Base-by-base conservation (phyloP, 2,113 vertebrate species). In the Pluvianellus socialis region DNA sequence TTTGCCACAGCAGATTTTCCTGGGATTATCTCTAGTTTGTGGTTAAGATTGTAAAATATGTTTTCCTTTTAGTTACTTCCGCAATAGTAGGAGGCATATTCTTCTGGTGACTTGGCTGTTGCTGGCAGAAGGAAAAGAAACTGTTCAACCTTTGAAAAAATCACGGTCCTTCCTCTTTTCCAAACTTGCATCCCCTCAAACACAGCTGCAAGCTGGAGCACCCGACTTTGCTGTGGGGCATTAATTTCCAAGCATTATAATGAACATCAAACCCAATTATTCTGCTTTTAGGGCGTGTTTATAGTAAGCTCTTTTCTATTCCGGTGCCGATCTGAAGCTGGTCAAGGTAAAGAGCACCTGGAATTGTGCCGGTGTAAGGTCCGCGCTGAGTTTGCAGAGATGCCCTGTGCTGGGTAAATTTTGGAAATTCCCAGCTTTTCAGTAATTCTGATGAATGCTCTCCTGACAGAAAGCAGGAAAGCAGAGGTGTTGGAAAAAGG, bases 131-230 rank as follows among this genome's bases (percentile, higher is more conserved):
- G 79, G 75, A 90, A 76, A 23, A 44, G 62, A 83, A 94, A 76
- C 71, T 68, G 65, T 92, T 95, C 75, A 93, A 58, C 75, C 91
- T 94, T 68, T 33, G 40, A 53, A 80, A 82, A 83, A 96, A 65
- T 80, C 67, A 19, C 53, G 70, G 4, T 83, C 65, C 63, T 94
- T 91, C 63, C 63, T 88, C 63, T 88, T 83, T 89, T 74, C 71
- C 85, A 23, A 88, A 67, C 72, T 53, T 76, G 2, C 26, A 38
- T 85, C 90, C 89, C 79, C 79, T 88, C 85, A 90, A 79, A 94
- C 92, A 24, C 21, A 50, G 22, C 49, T 50, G 49, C 23, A 24
- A 23, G 49, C 49, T 7, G 49, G 11, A 50, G 23, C 22, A 72
- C 58, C 59, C 23, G 61, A 14, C 19, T 94, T 93, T 80, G 72